Percentiles rank a stretch among this genome's conserved stretches.
Evolutionary conservation across 2,113 vertebrate species (phyloP).

Genomic region (Epinephelus moara): DNA sequence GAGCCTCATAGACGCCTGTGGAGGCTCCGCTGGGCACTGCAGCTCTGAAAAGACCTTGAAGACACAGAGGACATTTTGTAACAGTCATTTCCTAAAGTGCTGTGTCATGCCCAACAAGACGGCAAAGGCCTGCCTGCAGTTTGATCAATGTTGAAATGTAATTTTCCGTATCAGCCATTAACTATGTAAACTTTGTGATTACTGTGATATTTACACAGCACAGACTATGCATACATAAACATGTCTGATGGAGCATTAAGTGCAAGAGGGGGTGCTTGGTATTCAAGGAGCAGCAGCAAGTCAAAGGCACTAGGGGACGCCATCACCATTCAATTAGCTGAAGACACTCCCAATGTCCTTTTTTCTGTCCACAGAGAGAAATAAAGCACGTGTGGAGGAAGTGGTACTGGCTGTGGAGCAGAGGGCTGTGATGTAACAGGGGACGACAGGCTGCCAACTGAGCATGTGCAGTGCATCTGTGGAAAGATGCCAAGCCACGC

Average conservation of each 20-base stretch:
- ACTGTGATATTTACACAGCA: not conserved
- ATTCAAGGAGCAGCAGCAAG: conserved; percentile 8
- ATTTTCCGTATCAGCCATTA: not conserved
- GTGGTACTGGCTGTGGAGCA: conserved; percentile 36
- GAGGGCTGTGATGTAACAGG: conserved; percentile 69
- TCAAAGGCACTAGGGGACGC: not conserved
- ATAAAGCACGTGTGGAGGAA: conserved; percentile 14
- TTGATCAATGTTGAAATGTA: not conserved
- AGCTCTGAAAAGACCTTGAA: conserved; percentile 94
- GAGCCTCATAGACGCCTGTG: conserved; percentile 97
- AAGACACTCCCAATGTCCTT: not conserved
- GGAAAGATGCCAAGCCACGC: conserved; percentile 41
- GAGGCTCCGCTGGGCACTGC: conserved; percentile 98
- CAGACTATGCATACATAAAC: not conserved
- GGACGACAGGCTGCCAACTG: conserved; percentile 36
- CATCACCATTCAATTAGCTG: conserved; percentile 27
- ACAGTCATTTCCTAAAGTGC: conserved; percentile 12
- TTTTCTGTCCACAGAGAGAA: conserved; percentile 21
- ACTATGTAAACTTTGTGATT: not conserved
- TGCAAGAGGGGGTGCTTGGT: not conserved
- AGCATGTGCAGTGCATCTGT: conserved; percentile 68
- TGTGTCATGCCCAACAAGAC: conserved; percentile 16
- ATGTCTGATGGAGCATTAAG: not conserved
- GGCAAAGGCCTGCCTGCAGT: conserved; percentile 5
- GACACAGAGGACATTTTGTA: conserved; percentile 44